A percentile compares a stretch with the other conserved stretches of the same genome.
phyloP scores from a whole-genome alignment of 2,797 vertebrate species.

The Glyptemys insculpta region DNA sequence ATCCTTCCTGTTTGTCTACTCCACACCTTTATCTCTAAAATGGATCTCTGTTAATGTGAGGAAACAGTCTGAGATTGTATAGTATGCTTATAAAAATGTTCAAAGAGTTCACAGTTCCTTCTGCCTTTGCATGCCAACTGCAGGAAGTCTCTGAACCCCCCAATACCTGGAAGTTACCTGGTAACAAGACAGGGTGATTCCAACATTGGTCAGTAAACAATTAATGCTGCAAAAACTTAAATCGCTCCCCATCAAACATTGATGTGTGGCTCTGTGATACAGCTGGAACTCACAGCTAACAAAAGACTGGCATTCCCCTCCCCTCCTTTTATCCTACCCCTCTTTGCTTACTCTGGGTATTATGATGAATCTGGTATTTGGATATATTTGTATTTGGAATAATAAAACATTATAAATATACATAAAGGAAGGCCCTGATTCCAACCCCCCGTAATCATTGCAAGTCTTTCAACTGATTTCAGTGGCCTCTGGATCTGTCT shows the following conservation, averaged over 20 bases:
- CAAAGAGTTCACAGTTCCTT: neutral
- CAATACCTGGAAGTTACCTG: neutral
- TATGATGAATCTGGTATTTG: neutral
- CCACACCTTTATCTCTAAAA: neutral
- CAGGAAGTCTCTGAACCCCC: neutral
- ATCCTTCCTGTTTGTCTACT: neutral
- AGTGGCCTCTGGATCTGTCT: neutral
- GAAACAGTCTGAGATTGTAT: neutral
- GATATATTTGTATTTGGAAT: neutral
- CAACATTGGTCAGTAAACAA: neutral
- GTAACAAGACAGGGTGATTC: neutral
- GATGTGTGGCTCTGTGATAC: neutral
- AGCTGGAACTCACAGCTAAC: neutral
- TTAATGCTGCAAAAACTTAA: neutral
- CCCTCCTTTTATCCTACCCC: neutral
- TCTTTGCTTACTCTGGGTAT: neutral
- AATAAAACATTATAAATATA: neutral
- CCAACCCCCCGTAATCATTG: neutral
- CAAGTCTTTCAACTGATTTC: neutral
- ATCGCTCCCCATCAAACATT: neutral
- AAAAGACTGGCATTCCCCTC: neutral
- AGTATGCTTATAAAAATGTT: neutral
- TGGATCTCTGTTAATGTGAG: neutral
- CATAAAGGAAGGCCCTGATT: neutral
- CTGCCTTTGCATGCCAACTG: neutral